Evolutionary conservation across 2,888 invertebrate genomes (phyloP), one percentile per base, ranked within the genome.

Genomic region (Tenthredo distinguenda): DNA sequence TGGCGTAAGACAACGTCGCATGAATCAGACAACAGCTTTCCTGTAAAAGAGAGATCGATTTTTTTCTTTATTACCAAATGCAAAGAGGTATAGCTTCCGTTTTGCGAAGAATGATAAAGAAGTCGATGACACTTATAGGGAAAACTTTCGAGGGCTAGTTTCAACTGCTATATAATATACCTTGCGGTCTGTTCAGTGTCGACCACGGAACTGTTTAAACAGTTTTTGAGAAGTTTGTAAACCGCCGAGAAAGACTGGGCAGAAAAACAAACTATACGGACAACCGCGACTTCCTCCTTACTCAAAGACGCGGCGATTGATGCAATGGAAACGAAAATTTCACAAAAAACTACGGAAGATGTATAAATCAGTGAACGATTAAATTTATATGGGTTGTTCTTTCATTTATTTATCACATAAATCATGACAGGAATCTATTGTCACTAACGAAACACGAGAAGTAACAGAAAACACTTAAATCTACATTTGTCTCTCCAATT

Each of bases 1-100:
- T 91, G 89, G 72, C 88, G 89, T 87, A 89, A 86, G 83, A 90
- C 90, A 81, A 89, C 90, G 86, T 91, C 91, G 47, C 83, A 83
- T 10, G 83, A 68, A 83, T 83, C 83, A 37, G 89, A 86, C 81
- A 92, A 87, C 84, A 91, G 87, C 85, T 90, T 91, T 76, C 90
- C 92, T 93, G 89, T 18, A 92, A 47, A 86, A 86, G 79, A 37
- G 21, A 81, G 62, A 62, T 50, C 9, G 1, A 50, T 77, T 77
- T 50, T 77, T 55, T 47, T 47, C 47, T 47, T 15, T 47, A 47
- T 47, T 47, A 47, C 12, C 12, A 4, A 47, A 47, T 15, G 12
- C 47, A 47, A 47, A 47, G 47, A 47, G 47, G 47, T 15, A 37
- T 4, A 34, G 40, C 21, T 40, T 4, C 15, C 7, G 55, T 55